These are phyloP conservation scores for Bujurquina vittata DNA, from an alignment of 2,113 vertebrate genomes.

Conservation along the genomic window DNA sequence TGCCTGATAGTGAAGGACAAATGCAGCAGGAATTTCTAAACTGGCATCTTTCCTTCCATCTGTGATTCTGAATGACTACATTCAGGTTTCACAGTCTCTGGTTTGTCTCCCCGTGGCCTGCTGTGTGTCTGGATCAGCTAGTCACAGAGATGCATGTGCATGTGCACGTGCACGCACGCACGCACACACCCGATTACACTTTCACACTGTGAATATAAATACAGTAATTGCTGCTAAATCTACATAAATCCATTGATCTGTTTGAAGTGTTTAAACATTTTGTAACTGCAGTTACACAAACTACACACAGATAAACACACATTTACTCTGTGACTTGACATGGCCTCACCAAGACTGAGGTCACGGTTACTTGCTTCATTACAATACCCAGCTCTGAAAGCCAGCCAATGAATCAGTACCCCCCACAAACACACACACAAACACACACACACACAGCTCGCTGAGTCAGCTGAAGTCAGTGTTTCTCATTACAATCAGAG, in stretches of 20 bases:
- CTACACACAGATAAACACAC: conserved; percentile 25
- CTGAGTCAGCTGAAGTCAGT: conserved; percentile 60
- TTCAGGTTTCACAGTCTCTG: conserved; percentile 45
- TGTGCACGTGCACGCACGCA: background rate
- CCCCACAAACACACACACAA: too few species aligned
- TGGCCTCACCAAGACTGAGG: conserved; percentile 51
- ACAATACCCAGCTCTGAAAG: conserved; percentile 40
- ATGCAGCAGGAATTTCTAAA: background rate
- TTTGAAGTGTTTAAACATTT: background rate
- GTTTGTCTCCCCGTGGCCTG: conserved; percentile 13
- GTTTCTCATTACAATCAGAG: conserved; percentile 25
- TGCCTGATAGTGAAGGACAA: background rate
- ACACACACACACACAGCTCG: background rate
- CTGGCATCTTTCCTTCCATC: conserved; percentile 9
- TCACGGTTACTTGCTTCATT: conserved; percentile 53
- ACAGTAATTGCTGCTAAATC: background rate
- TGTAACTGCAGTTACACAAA: background rate
- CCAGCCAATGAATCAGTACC: background rate
- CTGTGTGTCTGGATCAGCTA: conserved; percentile 52
- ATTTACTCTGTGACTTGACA: conserved; percentile 23
- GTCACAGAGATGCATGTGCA: conserved; percentile 24
- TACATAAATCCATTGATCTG: background rate
- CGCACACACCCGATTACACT: background rate
- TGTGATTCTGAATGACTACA: conserved; percentile 32
- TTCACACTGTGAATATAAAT: background rate